These are phyloP conservation scores for Formica selysi DNA, from an alignment of 1,140 invertebrate species.

Conservation along the genomic window DNA sequence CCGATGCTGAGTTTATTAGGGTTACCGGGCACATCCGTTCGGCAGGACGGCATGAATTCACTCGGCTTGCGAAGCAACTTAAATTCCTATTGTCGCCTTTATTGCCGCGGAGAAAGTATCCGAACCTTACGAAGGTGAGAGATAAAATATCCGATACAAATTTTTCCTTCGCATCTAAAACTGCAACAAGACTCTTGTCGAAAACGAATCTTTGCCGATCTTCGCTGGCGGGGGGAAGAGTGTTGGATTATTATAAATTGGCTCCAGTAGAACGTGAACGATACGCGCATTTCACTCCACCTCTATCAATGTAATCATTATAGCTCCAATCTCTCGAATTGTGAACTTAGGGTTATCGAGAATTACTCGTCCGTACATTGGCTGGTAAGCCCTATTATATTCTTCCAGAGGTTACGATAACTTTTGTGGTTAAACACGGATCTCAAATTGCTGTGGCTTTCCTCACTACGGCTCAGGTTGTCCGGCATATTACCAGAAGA, in stretches of 20 bases:
- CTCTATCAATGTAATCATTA: constrained; percentile 47
- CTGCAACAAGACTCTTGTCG: background rate
- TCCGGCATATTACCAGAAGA: constrained; percentile 37
- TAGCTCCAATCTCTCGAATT: constrained; percentile 65
- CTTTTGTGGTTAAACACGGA: constrained; percentile 81
- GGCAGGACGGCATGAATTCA: constrained; percentile 14
- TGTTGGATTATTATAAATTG: constrained; percentile 29
- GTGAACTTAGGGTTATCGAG: constrained; percentile 57
- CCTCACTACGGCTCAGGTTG: background rate
- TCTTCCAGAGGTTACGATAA: constrained; percentile 75
- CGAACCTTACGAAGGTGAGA: background rate
- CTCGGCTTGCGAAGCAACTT: background rate
- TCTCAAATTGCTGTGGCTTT: constrained; percentile 82
- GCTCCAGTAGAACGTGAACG: constrained; percentile 1
- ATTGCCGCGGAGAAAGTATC: background rate
- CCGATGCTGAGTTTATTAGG: constrained; percentile 83
- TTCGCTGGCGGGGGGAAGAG: background rate
- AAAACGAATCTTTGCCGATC: background rate
- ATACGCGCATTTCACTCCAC: constrained; percentile 29
- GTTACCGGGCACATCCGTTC: background rate
- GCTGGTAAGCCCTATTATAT: constrained; percentile 57
- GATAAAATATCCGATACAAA: background rate
- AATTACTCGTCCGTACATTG: constrained; percentile 72
- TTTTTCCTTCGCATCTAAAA: background rate
- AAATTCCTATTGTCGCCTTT: constrained; percentile 29